Evolutionary conservation across 2,888 invertebrate species (phyloP).

Genomic region (Trachelus stipa): DNA sequence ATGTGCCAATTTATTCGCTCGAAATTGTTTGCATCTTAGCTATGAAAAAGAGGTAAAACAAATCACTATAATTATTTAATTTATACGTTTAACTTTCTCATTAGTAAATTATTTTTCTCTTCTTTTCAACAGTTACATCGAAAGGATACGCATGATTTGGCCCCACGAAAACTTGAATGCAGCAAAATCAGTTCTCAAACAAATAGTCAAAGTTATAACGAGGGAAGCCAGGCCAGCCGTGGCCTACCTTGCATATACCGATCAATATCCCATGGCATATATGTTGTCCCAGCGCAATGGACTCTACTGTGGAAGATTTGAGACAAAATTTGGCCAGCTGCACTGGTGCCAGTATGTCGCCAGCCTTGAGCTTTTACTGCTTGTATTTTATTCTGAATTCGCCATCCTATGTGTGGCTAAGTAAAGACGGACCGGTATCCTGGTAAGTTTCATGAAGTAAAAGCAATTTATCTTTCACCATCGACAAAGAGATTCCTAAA

Average conservation of each 20-base stretch:
- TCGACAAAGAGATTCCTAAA: background rate
- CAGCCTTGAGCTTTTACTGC: constrained; percentile 29
- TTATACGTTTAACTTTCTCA: background rate
- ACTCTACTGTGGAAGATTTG: background rate
- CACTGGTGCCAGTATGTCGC: constrained; percentile 47
- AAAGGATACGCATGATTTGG: background rate
- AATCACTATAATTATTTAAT: too few species aligned
- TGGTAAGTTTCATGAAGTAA: background rate
- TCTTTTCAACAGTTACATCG: background rate
- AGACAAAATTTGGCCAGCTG: constrained; percentile 41
- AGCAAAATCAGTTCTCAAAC: constrained; percentile 25
- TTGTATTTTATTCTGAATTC: constrained; percentile 24
- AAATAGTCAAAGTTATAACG: constrained; percentile 24
- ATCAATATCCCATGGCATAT: constrained; percentile 33
- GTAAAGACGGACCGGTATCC: background rate
- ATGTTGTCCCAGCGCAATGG: constrained; percentile 21
- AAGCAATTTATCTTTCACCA: background rate
- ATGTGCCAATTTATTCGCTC: background rate
- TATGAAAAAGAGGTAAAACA: background rate
- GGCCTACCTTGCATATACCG: constrained; percentile 40
- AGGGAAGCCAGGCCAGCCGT: constrained; percentile 43
- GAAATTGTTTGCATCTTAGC: background rate
- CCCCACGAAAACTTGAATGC: constrained; percentile 16
- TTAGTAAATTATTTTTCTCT: background rate
- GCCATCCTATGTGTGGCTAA: background rate